Percentiles rank a stretch among this genome's conserved stretches.
Evolutionary conservation across 2,888 invertebrate genomes (phyloP).

Genomic region (Thysanoteuthis rhombus): DNA sequence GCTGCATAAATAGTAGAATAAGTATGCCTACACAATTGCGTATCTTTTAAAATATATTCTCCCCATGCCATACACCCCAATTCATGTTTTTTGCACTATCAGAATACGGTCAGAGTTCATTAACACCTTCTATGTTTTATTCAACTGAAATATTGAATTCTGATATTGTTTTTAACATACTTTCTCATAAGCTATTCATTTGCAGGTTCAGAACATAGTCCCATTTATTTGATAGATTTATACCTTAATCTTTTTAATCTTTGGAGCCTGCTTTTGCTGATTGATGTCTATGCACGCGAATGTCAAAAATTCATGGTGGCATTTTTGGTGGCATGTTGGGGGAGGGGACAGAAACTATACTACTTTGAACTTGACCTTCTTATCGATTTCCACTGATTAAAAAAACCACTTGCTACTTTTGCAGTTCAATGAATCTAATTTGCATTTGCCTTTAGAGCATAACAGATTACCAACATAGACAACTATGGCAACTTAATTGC

Average conservation of each 20-base stretch:
- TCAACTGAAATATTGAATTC: too few relatives aligned
- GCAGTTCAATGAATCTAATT: neutral
- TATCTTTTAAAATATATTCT: too few relatives aligned
- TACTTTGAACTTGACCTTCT: neutral
- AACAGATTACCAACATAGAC: neutral
- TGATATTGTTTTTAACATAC: too few relatives aligned
- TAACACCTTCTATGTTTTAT: too few relatives aligned
- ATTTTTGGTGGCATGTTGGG: neutral
- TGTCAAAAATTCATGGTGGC: neutral
- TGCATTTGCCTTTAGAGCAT: neutral
- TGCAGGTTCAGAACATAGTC: neutral
- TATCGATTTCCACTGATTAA: neutral
- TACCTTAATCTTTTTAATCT: neutral
- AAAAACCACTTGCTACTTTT: neutral
- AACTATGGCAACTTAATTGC: neutral
- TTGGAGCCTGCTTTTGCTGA: neutral
- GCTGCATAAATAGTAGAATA: too few relatives aligned
- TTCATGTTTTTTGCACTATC: too few relatives aligned
- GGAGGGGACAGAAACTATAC: too few relatives aligned
- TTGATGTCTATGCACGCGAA: neutral
- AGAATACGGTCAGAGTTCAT: too few relatives aligned
- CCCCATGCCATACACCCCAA: too few relatives aligned
- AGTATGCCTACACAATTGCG: too few relatives aligned
- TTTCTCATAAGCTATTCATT: neutral
- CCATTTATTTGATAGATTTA: neutral